Evolutionary conservation across 2,888 invertebrate species (phyloP).

Genomic region (Tenthredo mesomela): DNA sequence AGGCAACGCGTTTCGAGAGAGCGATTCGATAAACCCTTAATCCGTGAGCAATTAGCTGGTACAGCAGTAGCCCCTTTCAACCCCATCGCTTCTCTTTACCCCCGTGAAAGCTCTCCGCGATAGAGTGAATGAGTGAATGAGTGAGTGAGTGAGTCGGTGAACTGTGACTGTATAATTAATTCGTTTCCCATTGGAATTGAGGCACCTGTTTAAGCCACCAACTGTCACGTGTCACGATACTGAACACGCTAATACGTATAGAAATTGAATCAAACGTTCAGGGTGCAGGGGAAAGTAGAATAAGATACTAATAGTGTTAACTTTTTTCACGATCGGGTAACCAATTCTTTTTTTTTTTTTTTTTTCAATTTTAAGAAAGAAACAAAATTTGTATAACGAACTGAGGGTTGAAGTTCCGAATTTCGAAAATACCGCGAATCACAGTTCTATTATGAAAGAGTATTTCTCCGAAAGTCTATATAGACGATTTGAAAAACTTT

Average conservation of each 20-base stretch:
- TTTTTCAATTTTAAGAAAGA: too few species aligned
- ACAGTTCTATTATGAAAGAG: too few species aligned
- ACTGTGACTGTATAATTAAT: slow-evolving; percentile 67
- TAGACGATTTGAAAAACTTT: too few species aligned
- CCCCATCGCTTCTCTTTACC: slow-evolving; percentile 52
- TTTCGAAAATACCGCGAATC: too few species aligned
- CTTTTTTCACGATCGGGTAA: background rate
- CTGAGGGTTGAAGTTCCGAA: too few species aligned
- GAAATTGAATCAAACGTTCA: slow-evolving; percentile 39
- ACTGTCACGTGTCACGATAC: slow-evolving; percentile 25
- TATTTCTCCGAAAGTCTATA: too few species aligned
- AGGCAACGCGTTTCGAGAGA: background rate
- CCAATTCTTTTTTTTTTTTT: too few species aligned
- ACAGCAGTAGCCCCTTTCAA: slow-evolving; percentile 53
- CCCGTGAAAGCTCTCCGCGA: slow-evolving; percentile 44
- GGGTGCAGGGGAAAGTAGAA: background rate
- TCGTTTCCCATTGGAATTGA: slow-evolving; percentile 56
- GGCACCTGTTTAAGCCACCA: slow-evolving; percentile 26
- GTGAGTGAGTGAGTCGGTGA: slow-evolving; percentile 54
- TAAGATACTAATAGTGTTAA: background rate
- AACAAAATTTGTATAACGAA: too few species aligned
- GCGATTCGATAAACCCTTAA: slow-evolving; percentile 71
- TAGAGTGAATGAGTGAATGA: slow-evolving; percentile 54
- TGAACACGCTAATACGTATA: slow-evolving; percentile 10
- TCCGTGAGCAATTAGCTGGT: slow-evolving; percentile 72